A percentile compares a stretch with the other conserved stretches of the same genome.
phyloP scores from a whole-genome alignment of 2,888 invertebrate genomes.

The Pristionchus japonicus region DNA sequence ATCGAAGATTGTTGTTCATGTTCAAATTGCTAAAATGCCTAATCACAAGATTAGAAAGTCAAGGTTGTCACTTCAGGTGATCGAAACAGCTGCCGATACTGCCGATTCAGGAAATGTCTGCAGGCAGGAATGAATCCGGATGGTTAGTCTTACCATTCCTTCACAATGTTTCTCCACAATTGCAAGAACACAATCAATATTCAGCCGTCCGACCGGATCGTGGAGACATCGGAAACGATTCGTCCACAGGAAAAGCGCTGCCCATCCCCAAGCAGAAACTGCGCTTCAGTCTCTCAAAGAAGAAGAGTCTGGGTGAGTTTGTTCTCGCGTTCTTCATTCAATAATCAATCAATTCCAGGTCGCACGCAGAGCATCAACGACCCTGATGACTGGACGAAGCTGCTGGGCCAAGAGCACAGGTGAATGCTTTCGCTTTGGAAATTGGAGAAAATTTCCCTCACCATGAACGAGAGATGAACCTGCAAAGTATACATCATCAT shows the following conservation, averaged over 20 bases:
- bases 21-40: background rate
- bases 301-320: conserved; percentile 51
- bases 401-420: conserved; percentile 51
- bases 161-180: background rate
- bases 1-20: background rate
- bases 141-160: conserved; percentile 51
- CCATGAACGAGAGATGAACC: background rate
- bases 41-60: background rate
- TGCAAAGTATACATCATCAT: too few species aligned
- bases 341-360: background rate
- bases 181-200: background rate
- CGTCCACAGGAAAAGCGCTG: conserved; percentile 39
- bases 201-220: conserved; percentile 71
- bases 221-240: conserved; percentile 50
- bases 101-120: conserved; percentile 69
- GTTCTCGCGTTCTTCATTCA: background rate
- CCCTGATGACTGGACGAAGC: conserved; percentile 53
- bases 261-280: conserved; percentile 32
- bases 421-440: too few species aligned
- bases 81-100: conserved; percentile 70
- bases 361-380: conserved; percentile 26
- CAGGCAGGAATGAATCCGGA: conserved; percentile 73
- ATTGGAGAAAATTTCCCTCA: background rate
- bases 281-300: conserved; percentile 54
- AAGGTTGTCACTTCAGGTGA: conserved; percentile 57